Conservation (phyloP, 2,113 vertebrate genomes). For the Chaetura pelagica region DNA sequence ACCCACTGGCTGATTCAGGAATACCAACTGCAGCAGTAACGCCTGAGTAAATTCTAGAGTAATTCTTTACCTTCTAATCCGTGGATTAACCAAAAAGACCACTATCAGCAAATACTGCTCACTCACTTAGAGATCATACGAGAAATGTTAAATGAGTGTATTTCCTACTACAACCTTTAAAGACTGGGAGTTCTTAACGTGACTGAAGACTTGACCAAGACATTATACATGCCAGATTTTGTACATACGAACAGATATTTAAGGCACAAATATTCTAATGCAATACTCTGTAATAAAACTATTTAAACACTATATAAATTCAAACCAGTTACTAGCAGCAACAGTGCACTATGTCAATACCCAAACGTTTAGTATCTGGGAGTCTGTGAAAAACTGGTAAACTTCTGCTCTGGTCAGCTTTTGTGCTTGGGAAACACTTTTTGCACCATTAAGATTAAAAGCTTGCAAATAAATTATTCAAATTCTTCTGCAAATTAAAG, state of each 20-base stretch:
- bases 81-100: slow-evolving; percentile 10
- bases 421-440: background rate
- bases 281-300: background rate
- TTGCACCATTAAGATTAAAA: background rate
- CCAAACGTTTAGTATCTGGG: background rate
- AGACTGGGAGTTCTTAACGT: background rate
- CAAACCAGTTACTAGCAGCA: background rate
- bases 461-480: background rate
- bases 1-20: slow-evolving; percentile 52
- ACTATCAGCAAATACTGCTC: background rate
- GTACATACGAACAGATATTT: background rate
- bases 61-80: slow-evolving; percentile 36
- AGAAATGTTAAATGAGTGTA: background rate
- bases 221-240: background rate
- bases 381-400: background rate
- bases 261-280: background rate
- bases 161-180: slow-evolving; percentile 9
- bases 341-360: background rate
- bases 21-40: background rate
- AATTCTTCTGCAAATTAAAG: background rate
- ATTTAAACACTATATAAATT: background rate
- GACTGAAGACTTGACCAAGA: slow-evolving; percentile 10
- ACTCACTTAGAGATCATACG: background rate
- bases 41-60: background rate
- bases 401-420: background rate